Evolutionary conservation across 2,888 invertebrate genomes (phyloP).

Genomic region (Andrena hattorfiana): DNA sequence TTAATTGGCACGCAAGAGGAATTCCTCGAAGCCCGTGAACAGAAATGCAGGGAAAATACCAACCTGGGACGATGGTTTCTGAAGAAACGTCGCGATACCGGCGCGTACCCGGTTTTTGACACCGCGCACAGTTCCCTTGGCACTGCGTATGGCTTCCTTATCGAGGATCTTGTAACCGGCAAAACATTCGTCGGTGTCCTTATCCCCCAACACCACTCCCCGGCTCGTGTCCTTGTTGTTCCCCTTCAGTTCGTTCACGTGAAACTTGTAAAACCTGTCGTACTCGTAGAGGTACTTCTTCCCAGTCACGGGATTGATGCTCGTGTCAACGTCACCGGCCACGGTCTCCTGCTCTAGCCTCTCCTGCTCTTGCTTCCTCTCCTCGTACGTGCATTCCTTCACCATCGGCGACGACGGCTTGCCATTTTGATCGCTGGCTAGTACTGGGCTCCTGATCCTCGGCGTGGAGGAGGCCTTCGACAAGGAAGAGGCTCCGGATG

Average conservation of each 20-base stretch:
- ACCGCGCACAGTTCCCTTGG: conserved; percentile 96
- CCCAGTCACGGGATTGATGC: conserved; percentile 83
- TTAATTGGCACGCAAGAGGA: conserved; percentile 56
- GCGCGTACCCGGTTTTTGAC: conserved; percentile 97
- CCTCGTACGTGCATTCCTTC: conserved; percentile 90
- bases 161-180: conserved; percentile 92
- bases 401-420: conserved; percentile 84
- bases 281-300: conserved; percentile 89
- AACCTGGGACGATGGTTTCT: conserved; percentile 93
- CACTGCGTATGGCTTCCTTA: conserved; percentile 94
- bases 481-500: conserved; percentile 66
- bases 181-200: conserved; percentile 89
- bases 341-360: conserved; percentile 73
- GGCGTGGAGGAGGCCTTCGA: conserved; percentile 79
- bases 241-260: conserved; percentile 89
- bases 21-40: conserved; percentile 12
- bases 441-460: conserved; percentile 73
- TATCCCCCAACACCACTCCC: conserved; percentile 76
- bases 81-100: conserved; percentile 97
- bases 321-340: conserved; percentile 69
- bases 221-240: conserved; percentile 79
- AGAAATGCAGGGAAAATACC: conserved; percentile 77
- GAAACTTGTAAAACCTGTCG: conserved; percentile 93
- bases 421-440: conserved; percentile 48
- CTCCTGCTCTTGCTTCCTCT: conserved; percentile 87